Conservation (phyloP, 2,113 vertebrate species). For the Rattus norvegicus region GRCr8 NC_086028.1:99518501-99519000, state of each 20-base stretch:
- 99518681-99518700: not conserved
- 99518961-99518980: not conserved
- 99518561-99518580: not conserved
- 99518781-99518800: not conserved
- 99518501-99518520: too few relatives aligned
- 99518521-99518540: fast-evolving
- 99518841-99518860: not conserved
- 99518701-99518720: not conserved
- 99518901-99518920: not conserved
- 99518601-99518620: not conserved
- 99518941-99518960: not conserved
- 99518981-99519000: not conserved
- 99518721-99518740: not conserved
- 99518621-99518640: not conserved
- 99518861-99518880: not conserved
- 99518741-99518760: not conserved
- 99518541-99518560: too few relatives aligned
- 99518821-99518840: too few relatives aligned
- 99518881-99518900: not conserved
- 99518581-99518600: not conserved
- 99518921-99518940: too few relatives aligned
- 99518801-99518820: not conserved
- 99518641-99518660: not conserved
- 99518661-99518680: not conserved
- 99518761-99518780: not conserved